A percentile compares a stretch with the other conserved stretches of the same genome.
phyloP scores from a whole-genome alignment of 1,140 invertebrate genomes.

The Lepidurus apus region DNA sequence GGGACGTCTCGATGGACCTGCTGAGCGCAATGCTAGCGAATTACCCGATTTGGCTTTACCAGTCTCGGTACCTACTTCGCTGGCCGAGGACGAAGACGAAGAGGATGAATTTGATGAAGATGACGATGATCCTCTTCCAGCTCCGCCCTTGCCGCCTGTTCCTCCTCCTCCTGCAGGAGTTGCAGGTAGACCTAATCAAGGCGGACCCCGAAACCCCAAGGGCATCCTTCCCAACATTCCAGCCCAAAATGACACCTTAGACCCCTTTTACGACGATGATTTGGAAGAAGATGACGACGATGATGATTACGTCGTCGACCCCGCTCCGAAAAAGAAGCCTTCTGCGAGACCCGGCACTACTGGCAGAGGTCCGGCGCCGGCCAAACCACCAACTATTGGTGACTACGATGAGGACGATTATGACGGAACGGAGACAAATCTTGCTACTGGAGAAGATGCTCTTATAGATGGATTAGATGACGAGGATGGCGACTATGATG shows the following conservation, averaged over 20 bases:
- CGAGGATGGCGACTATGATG: neutral
- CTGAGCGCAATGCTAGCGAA: neutral
- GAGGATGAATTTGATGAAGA: neutral
- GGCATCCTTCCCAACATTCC: neutral
- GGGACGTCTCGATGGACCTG: neutral
- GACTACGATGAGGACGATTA: neutral
- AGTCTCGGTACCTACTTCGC: neutral
- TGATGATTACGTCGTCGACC: neutral
- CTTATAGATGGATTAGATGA: neutral
- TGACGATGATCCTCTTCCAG: neutral
- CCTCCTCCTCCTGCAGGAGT: neutral
- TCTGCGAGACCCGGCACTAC: neutral
- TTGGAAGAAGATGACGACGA: neutral
- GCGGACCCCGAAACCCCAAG: neutral
- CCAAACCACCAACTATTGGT: neutral
- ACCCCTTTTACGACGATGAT: neutral
- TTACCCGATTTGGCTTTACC: neutral
- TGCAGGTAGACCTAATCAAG: neutral
- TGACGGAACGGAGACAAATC: neutral
- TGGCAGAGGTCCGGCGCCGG: neutral
- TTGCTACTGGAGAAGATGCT: neutral
- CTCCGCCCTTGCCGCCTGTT: neutral
- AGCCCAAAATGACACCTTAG: neutral
- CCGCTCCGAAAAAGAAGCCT: neutral
- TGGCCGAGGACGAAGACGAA: neutral